Base-by-base conservation (phyloP, 2,888 invertebrate species). In the Scelioninae gen. 1 region DNA sequence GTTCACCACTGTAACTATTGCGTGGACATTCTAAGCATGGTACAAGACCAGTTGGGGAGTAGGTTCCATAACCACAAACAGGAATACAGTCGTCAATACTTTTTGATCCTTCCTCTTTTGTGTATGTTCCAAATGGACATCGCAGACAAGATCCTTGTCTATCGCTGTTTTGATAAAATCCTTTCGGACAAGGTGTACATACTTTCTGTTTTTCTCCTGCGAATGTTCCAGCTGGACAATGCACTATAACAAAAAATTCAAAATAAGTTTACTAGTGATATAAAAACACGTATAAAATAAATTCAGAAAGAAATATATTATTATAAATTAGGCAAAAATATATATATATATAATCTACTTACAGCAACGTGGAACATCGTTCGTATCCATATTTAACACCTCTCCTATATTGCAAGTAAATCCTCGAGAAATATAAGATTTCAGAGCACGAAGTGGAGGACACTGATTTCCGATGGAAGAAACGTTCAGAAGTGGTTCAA, bases 191-290 rank as follows among this genome's bases (percentile, higher is more conserved):
- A 90, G 96, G 95, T 0, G 97, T 96, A 92, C 99, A 99, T 77
- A 95, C 94, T 89, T 97, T 96, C 93, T 98, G 97, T 88, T 97
- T 97, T 87, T 96, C 96, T 16, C 96, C 96, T 49, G 98, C 97
- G 89, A 95, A 98, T 0, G 98, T 98, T 88, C 99, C 99, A 86
- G 98, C 98, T 7, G 99, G 99, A 91, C 99, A 99, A 90, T 99
- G 97, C 83, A 98, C 97, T 97, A 89, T 58, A n/a, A 31, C 60
- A 43, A 53, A 23, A 10, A 49, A 23, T 40, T 7, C 11, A 10
- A 58, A 68, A 38, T n/a, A n/a, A n/a, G n/a, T n/a, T n/a, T n/a
- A n/a, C n/a, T n/a, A n/a, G n/a, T n/a, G n/a, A n/a, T n/a, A n/a
- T n/a, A n/a, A n/a, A n/a, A n/a, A n/a, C n/a, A n/a, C n/a, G n/a